Percentiles rank a stretch among this genome's conserved stretches.
These are phyloP conservation scores for Hartigia nigra DNA, from an alignment of 2,888 invertebrate species.

Conservation along the genomic window DNA sequence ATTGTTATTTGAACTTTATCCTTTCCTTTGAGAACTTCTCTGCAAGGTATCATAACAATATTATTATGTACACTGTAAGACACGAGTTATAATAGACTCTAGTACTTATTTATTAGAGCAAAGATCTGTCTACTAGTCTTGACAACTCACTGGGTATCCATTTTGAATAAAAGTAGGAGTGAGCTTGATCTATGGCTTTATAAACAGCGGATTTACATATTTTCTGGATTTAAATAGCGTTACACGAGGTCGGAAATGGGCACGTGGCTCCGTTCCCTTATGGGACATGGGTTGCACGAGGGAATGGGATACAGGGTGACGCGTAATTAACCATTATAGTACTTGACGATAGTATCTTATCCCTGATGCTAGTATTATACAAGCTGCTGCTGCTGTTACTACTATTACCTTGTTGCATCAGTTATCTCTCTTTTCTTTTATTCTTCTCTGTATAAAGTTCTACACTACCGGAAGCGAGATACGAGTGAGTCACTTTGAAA, in stretches of 20 bases:
- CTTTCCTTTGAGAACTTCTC: neutral
- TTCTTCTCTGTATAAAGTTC: neutral
- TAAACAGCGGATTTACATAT: conserved; percentile 52
- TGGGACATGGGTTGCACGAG: neutral
- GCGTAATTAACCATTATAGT: conserved; percentile 1
- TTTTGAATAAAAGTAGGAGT: conserved; percentile 17
- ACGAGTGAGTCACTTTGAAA: neutral
- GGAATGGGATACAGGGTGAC: neutral
- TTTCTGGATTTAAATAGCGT: conserved; percentile 45
- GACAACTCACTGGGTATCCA: neutral
- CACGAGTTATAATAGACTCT: neutral
- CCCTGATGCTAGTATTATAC: neutral
- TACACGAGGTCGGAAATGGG: conserved; percentile 37
- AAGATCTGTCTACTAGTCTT: neutral
- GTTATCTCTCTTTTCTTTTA: neutral
- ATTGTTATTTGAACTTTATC: neutral
- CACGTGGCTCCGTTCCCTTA: conserved; percentile 31
- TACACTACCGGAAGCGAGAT: neutral
- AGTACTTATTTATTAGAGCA: neutral
- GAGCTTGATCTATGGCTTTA: conserved; percentile 46
- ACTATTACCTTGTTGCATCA: neutral
- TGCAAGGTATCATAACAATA: neutral
- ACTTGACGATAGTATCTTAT: neutral
- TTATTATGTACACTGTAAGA: neutral
- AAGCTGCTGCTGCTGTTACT: neutral